Conservation (phyloP, 2,888 invertebrate genomes). For the Leptarthrus brevirostris region DNA sequence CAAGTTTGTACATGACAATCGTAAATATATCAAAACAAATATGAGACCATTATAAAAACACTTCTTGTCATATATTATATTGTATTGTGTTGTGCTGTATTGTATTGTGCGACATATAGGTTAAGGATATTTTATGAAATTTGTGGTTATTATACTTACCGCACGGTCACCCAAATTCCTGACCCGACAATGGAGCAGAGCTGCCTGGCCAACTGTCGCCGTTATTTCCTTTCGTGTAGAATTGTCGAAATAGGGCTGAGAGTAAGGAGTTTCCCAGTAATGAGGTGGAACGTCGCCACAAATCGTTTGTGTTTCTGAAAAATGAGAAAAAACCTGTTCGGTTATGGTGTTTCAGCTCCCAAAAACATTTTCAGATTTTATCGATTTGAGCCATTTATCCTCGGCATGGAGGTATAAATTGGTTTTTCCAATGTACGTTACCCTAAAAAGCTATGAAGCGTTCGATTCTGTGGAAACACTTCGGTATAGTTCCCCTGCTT, state of each 20-base stretch:
- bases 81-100: too few species aligned
- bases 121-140: not conserved
- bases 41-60: not conserved
- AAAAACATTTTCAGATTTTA: constrained; percentile 38
- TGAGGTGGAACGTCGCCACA: constrained; percentile 66
- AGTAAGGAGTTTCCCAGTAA: constrained; percentile 73
- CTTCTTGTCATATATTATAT: not conserved
- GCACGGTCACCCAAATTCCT: constrained; percentile 89
- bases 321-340: constrained; percentile 44
- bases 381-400: constrained; percentile 21
- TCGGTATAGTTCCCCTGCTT: not conserved
- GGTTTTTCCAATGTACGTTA: not conserved
- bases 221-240: constrained; percentile 85
- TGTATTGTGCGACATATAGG: not conserved
- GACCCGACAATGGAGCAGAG: constrained; percentile 86
- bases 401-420: not conserved
- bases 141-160: constrained; percentile 71
- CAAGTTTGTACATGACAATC: constrained; percentile 1
- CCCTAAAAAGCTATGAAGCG: not conserved
- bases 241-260: constrained; percentile 91
- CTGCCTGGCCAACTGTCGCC: constrained; percentile 88
- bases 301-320: constrained; percentile 63
- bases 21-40: constrained; percentile 22
- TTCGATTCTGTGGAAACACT: not conserved
- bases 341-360: constrained; percentile 9